phyloP scores from a whole-genome alignment of 2,888 invertebrate genomes.

The Phaedon cochleariae region DNA sequence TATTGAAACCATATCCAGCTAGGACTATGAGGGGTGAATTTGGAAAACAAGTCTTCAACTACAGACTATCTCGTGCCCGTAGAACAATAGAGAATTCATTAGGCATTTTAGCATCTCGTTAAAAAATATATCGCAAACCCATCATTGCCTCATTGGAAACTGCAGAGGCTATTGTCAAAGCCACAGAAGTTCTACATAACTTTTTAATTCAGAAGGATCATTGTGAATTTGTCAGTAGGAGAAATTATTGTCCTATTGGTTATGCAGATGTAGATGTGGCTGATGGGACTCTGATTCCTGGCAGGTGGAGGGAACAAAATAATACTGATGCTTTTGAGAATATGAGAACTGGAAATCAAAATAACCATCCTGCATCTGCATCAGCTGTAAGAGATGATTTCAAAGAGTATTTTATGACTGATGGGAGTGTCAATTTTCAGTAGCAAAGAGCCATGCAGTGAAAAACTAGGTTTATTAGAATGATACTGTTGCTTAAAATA shows the following conservation, averaged over 20 bases:
- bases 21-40: not conserved
- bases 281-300: not conserved
- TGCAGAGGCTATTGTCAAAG: slow-evolving; percentile 36
- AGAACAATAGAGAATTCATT: slow-evolving; percentile 37
- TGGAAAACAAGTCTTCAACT: slow-evolving; percentile 17
- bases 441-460: slow-evolving; percentile 2
- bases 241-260: not conserved
- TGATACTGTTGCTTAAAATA: too few species aligned
- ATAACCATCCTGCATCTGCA: not conserved
- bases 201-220: slow-evolving; percentile 18
- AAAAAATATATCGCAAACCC: slow-evolving; percentile 31
- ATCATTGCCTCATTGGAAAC: slow-evolving; percentile 31
- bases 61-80: slow-evolving; percentile 31
- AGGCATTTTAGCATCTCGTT: slow-evolving; percentile 35
- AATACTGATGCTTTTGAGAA: not conserved
- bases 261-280: not conserved
- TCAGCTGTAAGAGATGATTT: not conserved
- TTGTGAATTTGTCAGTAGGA: not conserved
- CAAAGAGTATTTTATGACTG: not conserved
- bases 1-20: not conserved
- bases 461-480: not conserved
- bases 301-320: not conserved
- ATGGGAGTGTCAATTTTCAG: not conserved
- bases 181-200: slow-evolving; percentile 35
- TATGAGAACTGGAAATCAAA: not conserved